These are phyloP conservation scores for Elegia similella DNA, from an alignment of 2,888 invertebrate species.

Conservation along the genomic window DNA sequence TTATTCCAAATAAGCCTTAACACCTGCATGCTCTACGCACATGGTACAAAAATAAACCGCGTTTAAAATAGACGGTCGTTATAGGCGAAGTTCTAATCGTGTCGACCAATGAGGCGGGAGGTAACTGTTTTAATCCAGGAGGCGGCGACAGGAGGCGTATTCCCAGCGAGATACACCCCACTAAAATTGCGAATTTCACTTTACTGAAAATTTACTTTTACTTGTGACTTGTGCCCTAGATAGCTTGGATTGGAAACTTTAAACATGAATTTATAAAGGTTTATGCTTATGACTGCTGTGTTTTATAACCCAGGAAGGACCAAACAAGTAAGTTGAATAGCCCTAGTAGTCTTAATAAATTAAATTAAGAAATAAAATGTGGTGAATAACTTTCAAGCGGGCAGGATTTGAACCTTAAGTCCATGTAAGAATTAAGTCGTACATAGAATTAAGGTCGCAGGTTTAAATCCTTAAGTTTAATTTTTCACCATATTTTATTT, in stretches of 20 bases:
- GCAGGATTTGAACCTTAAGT: no score
- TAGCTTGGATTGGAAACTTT: not conserved
- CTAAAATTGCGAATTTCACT: conserved; percentile 19
- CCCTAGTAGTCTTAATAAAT: no score
- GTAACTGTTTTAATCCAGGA: conserved; percentile 24
- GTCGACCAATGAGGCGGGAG: conserved; percentile 63
- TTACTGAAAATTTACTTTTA: conserved; percentile 11
- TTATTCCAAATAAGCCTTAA: not conserved
- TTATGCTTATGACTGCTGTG: not conserved
- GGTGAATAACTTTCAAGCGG: no score
- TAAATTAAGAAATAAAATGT: no score
- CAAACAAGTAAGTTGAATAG: no score
- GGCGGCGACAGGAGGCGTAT: conserved; percentile 33
- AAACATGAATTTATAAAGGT: not conserved
- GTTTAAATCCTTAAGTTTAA: no score
- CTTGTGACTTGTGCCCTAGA: not conserved
- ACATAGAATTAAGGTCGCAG: no score
- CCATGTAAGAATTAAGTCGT: no score
- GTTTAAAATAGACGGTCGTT: conserved; percentile 40
- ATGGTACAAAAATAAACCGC: conserved; percentile 28
- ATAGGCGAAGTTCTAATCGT: conserved; percentile 60
- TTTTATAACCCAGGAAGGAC: no score
- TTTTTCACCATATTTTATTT: no score
- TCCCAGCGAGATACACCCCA: conserved; percentile 49
- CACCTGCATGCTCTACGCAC: not conserved